Conservation (phyloP, 1,140 invertebrate species). For the Lasaia peninsularis region DNA sequence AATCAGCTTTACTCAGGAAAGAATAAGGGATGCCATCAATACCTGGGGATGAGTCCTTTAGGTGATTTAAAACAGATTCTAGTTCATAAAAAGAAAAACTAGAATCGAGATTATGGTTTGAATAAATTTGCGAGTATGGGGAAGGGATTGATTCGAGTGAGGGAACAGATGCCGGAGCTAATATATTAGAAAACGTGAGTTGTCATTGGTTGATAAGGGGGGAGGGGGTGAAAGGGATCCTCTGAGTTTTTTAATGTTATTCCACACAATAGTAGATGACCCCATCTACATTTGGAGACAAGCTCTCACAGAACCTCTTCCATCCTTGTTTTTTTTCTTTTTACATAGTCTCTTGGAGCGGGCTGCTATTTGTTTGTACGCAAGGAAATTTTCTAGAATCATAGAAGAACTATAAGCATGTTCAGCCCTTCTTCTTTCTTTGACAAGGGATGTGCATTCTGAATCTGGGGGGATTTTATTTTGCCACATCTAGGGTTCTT, state of each 20-base stretch:
- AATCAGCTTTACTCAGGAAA: too few relatives aligned
- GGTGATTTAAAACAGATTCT: too few relatives aligned
- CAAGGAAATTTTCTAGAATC: not conserved
- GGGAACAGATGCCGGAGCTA: too few relatives aligned
- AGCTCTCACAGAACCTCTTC: not conserved
- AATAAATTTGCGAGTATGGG: too few relatives aligned
- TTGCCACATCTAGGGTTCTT: not conserved
- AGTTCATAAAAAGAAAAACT: too few relatives aligned
- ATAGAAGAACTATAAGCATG: not conserved
- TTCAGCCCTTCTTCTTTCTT: not conserved
- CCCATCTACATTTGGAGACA: not conserved
- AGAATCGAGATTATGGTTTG: too few relatives aligned
- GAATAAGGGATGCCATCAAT: too few relatives aligned
- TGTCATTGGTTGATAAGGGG: too few relatives aligned
- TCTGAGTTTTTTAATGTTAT: not conserved
- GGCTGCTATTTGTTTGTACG: not conserved
- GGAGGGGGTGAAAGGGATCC: too few relatives aligned
- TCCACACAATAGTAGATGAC: not conserved
- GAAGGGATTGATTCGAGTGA: too few relatives aligned
- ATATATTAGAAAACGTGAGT: too few relatives aligned
- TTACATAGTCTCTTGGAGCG: not conserved
- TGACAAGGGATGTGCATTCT: not conserved
- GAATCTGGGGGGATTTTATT: not conserved
- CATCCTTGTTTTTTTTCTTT: not conserved
- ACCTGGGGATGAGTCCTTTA: too few relatives aligned